Conservation (phyloP, 2,113 vertebrate species). For the Antigone vipio region DNA sequence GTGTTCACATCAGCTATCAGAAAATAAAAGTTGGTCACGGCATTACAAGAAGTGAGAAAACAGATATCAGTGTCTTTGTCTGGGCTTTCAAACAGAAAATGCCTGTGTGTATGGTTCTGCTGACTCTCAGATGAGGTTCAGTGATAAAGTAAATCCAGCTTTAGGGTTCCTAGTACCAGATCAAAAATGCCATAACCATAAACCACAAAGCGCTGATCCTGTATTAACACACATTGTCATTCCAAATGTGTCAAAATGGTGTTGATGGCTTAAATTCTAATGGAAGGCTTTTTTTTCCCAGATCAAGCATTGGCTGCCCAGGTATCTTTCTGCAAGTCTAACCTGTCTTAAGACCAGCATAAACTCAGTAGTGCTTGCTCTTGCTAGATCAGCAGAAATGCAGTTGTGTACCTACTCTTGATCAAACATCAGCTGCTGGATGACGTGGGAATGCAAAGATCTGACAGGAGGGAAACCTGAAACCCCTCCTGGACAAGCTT, state of each 20-base stretch:
- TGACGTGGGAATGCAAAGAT: not conserved
- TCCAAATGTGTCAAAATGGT: not conserved
- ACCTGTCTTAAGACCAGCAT: not conserved
- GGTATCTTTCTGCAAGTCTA: not conserved
- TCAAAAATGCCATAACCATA: not conserved
- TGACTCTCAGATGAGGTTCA: not conserved
- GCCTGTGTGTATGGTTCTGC: not conserved
- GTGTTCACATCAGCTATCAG: not conserved
- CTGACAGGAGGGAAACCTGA: not conserved
- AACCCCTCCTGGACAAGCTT: not conserved
- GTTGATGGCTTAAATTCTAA: not conserved
- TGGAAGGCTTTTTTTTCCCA: accelerated
- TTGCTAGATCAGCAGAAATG: not conserved
- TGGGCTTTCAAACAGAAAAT: not conserved
- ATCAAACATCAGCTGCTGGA: not conserved
- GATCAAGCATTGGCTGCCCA: not conserved
- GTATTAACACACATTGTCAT: not conserved
- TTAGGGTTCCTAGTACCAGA: not conserved
- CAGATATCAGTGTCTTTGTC: not conserved
- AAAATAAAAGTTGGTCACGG: not conserved
- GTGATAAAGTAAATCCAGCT: not conserved
- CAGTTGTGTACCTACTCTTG: not conserved
- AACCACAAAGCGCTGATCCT: not conserved
- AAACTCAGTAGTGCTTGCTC: not conserved
- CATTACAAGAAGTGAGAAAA: not conserved